These are phyloP conservation scores for Pterocles orientalis DNA, from an alignment of 2,113 vertebrate genomes.

Conservation along the genomic window DNA sequence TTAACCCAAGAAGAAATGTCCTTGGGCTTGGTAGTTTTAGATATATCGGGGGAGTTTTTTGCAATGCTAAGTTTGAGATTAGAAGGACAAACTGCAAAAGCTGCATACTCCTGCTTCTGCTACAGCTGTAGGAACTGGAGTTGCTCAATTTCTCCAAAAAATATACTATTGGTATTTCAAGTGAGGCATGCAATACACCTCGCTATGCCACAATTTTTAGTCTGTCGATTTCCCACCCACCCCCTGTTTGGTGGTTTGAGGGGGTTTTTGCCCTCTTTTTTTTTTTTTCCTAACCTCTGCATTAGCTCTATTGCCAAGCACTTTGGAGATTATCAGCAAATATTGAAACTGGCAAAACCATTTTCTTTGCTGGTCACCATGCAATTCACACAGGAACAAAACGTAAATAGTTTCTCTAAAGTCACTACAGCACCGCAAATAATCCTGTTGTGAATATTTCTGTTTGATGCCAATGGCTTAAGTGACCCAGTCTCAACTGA, in stretches of 20 bases:
- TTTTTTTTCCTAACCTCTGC: neutral
- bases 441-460: neutral
- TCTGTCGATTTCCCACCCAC: fast-evolving
- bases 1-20: neutral
- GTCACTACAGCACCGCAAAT: neutral
- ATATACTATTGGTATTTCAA: fast-evolving
- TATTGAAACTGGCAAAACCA: neutral
- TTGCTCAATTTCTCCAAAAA: neutral
- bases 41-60: neutral
- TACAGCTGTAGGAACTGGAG: neutral
- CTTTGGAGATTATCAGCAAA: neutral
- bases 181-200: too few species aligned
- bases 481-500: neutral
- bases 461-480: neutral
- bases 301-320: neutral
- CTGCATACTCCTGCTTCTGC: neutral
- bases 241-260: too few species aligned
- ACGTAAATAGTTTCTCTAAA: neutral
- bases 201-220: neutral
- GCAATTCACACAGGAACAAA: neutral
- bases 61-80: neutral
- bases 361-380: neutral
- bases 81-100: neutral
- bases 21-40: neutral
- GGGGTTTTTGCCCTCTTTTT: fast-evolving